Base-by-base conservation (phyloP, 2,113 vertebrate genomes). In the Chloebia gouldiae region DNA sequence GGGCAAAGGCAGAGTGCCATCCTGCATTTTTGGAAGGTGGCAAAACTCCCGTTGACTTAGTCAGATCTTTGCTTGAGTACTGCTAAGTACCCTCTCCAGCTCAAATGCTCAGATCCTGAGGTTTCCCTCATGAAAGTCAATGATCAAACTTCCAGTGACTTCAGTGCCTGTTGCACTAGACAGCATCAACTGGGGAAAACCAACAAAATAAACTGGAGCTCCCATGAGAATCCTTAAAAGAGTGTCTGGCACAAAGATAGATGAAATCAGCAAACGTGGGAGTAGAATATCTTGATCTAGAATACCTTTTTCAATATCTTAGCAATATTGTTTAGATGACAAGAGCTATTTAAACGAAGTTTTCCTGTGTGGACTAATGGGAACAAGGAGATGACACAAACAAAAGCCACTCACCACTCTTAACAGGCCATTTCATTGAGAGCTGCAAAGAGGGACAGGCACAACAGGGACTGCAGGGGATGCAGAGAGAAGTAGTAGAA, bases 61-160 rank as follows among this genome's bases (percentile, higher is more conserved):
- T 78, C 73, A 91, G 86, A 93, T 94, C 93, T 90, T 81, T 83
- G 66, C 93, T 60, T 90, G 95, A 96, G 93, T 75, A 86, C 95
- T 92, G 93, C 94, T 94, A 97, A 96, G 93, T 90, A 56, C 92
- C 80, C 76, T 94, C 49, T 63, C 90, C 88, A 30, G 45, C 81
- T 88, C 81, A 88, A 90, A 81, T 30, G 61, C 92, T 95, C 72
- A 92, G 86, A 93, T 93, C 95, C 92, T 90, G 79, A 96, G 80
- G 65, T 60, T 96, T 92, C 49, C 88, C 77, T 93, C 92, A 94
- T 92, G 90, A 70, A 97, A 95, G 93, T 95, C 95, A 96, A 95
- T 84, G 92, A 84, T 60, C 61, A 81, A 79, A 90, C 88, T 79
- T 84, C 28, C 79, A 83, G 9, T 2, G 76, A 11, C 68, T 97